phyloP scores from a whole-genome alignment of 2,888 invertebrate species.

The Metopia argyrocephala region DNA sequence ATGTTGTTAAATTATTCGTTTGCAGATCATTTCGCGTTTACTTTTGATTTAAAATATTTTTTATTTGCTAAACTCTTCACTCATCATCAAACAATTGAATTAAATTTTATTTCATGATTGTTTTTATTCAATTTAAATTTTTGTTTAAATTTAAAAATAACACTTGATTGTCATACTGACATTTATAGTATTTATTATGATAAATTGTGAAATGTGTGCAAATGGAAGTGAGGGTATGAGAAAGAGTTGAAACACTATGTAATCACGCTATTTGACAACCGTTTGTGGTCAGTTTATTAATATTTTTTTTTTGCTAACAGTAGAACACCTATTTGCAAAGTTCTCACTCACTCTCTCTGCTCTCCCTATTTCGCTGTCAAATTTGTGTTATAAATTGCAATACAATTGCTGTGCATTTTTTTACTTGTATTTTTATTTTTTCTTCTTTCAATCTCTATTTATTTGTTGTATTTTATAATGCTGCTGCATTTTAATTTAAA shows the following conservation, averaged over 20 bases:
- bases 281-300: slow-evolving; percentile 21
- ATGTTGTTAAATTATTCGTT: not conserved
- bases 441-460: not conserved
- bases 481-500: slow-evolving; percentile 34
- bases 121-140: not conserved
- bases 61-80: not conserved
- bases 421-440: slow-evolving; percentile 1
- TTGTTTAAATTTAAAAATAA: slow-evolving; percentile 13
- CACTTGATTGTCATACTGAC: slow-evolving; percentile 33
- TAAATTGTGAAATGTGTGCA: slow-evolving; percentile 23
- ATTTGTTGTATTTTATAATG: slow-evolving; percentile 16
- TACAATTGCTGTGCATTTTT: not conserved
- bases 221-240: too few species aligned
- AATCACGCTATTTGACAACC: too few species aligned
- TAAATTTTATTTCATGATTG: not conserved
- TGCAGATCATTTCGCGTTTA: not conserved
- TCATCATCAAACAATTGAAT: not conserved
- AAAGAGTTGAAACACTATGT: too few species aligned
- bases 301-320: slow-evolving; percentile 2
- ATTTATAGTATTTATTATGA: slow-evolving; percentile 51
- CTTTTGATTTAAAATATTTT: too few species aligned
- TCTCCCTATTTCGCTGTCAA: not conserved
- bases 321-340: not conserved
- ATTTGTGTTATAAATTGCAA: slow-evolving; percentile 28
- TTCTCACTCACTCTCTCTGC: not conserved